Percentiles rank a stretch among this genome's conserved stretches.
phyloP scores from a whole-genome alignment of 2,113 vertebrate genomes.

The Nibea coibor region DNA sequence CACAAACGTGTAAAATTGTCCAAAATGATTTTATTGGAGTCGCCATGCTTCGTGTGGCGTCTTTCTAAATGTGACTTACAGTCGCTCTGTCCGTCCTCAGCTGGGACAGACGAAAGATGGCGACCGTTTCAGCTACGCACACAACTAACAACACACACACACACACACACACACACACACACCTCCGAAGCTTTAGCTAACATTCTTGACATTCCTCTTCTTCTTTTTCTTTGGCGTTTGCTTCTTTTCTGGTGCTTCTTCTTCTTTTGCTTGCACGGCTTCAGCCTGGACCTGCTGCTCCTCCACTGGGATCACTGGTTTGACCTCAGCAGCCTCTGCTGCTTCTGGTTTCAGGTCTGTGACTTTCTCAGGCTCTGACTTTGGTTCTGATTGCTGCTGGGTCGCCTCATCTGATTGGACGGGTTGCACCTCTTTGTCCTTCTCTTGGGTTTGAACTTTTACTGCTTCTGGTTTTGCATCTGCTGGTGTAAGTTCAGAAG shows the following conservation, averaged over 20 bases:
- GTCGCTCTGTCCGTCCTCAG: too few relatives aligned
- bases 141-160: not conserved
- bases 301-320: conserved; percentile 7
- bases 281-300: not conserved
- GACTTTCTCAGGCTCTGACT: conserved; percentile 11
- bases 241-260: conserved; percentile 39
- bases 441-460: not conserved
- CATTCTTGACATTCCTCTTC: conserved; percentile 65
- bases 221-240: conserved; percentile 76
- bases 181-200: conserved; percentile 40
- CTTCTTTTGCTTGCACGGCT: conserved; percentile 4
- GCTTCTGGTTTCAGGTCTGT: conserved; percentile 8
- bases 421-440: conserved; percentile 19
- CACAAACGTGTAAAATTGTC: not conserved
- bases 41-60: not conserved
- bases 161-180: conserved; percentile 7
- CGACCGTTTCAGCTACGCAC: not conserved
- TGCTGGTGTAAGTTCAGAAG: not conserved
- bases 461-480: conserved; percentile 17
- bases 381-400: not conserved
- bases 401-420: not conserved
- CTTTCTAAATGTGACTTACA: too few relatives aligned
- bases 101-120: too few relatives aligned
- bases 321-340: not conserved
- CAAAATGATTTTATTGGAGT: conserved; percentile 34